A percentile compares a stretch with the other conserved stretches of the same genome.
Conservation (phyloP, 2,113 vertebrate genomes). For the Pyrgilauda ruficollis region DNA sequence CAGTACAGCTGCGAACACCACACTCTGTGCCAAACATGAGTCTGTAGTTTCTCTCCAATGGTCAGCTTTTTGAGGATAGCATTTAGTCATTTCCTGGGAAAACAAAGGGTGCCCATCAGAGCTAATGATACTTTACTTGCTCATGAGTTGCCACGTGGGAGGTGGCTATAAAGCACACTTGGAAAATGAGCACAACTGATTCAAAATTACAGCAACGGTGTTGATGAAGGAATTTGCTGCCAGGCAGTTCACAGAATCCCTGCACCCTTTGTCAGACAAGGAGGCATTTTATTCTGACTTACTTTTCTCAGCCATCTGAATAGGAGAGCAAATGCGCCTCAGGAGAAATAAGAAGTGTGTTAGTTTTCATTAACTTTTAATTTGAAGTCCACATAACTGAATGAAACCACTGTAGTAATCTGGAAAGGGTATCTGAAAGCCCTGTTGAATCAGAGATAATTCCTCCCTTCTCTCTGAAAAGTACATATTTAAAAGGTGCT, state of each 20-base stretch:
- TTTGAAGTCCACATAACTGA: background rate
- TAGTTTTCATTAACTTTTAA: constrained; percentile 36
- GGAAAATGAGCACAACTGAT: background rate
- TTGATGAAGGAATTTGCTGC: background rate
- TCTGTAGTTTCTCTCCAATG: constrained; percentile 9
- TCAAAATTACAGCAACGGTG: background rate
- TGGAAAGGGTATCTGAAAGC: constrained; percentile 10
- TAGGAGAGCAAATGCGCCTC: background rate
- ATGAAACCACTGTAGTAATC: background rate
- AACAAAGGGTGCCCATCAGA: background rate
- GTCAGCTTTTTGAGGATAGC: background rate
- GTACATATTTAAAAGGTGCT: background rate
- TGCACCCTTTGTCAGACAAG: background rate
- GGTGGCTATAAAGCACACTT: background rate
- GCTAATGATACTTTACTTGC: background rate
- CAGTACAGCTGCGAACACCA: background rate
- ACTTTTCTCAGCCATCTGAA: background rate
- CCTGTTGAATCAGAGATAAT: background rate
- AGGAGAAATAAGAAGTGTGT: background rate
- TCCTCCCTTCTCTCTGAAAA: background rate
- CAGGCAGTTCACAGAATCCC: background rate
- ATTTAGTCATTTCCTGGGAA: constrained; percentile 16
- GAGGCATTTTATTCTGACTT: background rate
- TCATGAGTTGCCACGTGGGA: accelerated
- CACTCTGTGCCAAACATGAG: background rate